Evolutionary conservation across 2,888 invertebrate species (phyloP), one percentile per base, ranked within the genome.

Genomic region (Phania funesta): DNA sequence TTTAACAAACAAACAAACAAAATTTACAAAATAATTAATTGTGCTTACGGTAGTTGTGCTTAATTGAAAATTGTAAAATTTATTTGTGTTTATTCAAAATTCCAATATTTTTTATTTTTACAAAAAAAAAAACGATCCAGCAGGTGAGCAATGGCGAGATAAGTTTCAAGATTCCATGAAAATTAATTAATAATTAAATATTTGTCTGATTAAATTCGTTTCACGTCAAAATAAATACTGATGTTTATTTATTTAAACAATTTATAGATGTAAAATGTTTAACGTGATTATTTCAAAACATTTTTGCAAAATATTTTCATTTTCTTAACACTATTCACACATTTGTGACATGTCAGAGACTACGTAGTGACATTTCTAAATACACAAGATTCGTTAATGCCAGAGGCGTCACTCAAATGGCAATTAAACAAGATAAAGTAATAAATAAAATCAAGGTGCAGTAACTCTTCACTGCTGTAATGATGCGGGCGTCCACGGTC

Each of bases 321-420:
- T 68, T 64, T 60, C 41, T 67, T 73, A 65, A 46, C 73, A 79
- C 35, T 58, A 46, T 79, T 73, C 32, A 70, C 62, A 56, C 75
- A 65, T 9, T 62, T 29, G 26, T 75, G 13, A 38, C 11, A 3
- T 56, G 65, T 75, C 56, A 32, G 20, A 35, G 24, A 75, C 38
- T 58, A 26, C 20, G n/a, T n/a, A n/a, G n/a, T 75, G 65, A 65
- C 65, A 46, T 41, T 65, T 65, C 38, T 65, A 38, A 56, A n/a
- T 46, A 29, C 48, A 48, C 56, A 3, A 65, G 60, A 62, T 50
- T 52, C 60, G 41, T 73, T n/a, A n/a, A n/a, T n/a, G n/a, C n/a
- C n/a, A n/a, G n/a, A n/a, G n/a, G n/a, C n/a, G n/a, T n/a, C n/a
- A n/a, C n/a, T n/a, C n/a, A n/a, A n/a, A n/a, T n/a, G n/a, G n/a